Percentiles rank a stretch among this genome's conserved stretches.
phyloP scores from a whole-genome alignment of 2,797 vertebrate species.

The Cetoscarus ocellatus region DNA sequence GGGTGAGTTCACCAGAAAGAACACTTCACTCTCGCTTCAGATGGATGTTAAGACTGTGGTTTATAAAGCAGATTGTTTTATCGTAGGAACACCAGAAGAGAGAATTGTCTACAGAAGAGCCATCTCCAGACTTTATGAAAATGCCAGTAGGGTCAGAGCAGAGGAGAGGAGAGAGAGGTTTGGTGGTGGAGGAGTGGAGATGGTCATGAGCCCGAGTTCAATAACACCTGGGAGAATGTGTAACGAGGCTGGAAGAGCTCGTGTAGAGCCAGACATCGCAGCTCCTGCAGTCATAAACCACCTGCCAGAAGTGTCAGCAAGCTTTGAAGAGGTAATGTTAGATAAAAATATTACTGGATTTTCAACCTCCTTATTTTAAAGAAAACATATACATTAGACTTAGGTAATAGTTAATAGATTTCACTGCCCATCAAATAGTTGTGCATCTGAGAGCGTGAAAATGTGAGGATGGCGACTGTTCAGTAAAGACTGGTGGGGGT shows the following conservation, averaged over 20 bases:
- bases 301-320: neutral
- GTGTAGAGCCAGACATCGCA: neutral
- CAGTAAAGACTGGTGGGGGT: too few relatives aligned
- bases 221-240: too few relatives aligned
- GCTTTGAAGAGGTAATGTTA: neutral
- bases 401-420: too few relatives aligned
- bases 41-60: neutral
- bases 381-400: neutral
- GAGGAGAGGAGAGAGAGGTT: neutral
- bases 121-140: constrained; percentile 21
- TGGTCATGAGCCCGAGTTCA: too few relatives aligned
- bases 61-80: neutral
- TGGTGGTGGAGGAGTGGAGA: neutral
- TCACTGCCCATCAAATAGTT: too few relatives aligned
- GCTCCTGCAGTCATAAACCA: neutral
- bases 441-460: too few relatives aligned
- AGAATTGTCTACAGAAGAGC: constrained; percentile 71
- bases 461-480: too few relatives aligned
- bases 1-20: constrained; percentile 76
- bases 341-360: too few relatives aligned
- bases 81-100: constrained; percentile 83
- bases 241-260: fast-evolving
- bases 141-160: too few relatives aligned
- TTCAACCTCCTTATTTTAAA: neutral
- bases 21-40: neutral